Conservation (phyloP, 1,140 invertebrate species). For the Drosophila setifemur region DNA sequence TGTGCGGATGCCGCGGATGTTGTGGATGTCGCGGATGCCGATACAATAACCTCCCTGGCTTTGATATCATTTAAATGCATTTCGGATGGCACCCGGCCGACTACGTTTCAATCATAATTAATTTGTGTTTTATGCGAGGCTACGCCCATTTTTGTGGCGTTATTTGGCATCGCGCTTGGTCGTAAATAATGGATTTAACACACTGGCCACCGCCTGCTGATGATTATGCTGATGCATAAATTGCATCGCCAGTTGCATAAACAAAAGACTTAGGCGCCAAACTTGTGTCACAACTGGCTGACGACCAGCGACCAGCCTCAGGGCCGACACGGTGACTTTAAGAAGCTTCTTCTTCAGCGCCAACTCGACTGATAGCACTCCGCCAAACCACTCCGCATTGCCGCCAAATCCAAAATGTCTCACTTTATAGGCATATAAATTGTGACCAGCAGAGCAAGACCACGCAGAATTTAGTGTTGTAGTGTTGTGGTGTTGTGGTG, state of each 20-base stretch:
- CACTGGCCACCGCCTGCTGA: neutral
- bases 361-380: neutral
- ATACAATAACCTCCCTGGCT: constrained; percentile 3
- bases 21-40: no score
- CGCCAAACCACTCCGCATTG: constrained; percentile 21
- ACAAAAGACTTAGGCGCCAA: constrained; percentile 61
- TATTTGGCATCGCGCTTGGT: constrained; percentile 32
- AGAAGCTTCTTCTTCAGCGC: constrained; percentile 11
- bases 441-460: constrained; percentile 11
- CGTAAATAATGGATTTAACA: constrained; percentile 47
- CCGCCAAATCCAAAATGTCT: constrained; percentile 29
- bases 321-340: constrained; percentile 26
- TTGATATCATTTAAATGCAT: constrained; percentile 17
- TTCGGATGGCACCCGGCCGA: constrained; percentile 15
- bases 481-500: no score
- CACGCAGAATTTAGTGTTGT: constrained; percentile 45
- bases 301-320: constrained; percentile 42
- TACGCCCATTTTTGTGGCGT: constrained; percentile 27
- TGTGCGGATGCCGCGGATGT: no score
- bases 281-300: constrained; percentile 44
- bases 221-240: constrained; percentile 36
- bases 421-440: constrained; percentile 65
- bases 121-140: constrained; percentile 22
- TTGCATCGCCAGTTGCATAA: constrained; percentile 52
- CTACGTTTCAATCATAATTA: constrained; percentile 24